Base-by-base conservation (phyloP, 2,888 invertebrate species). In the Noctuana brunneofusca region DNA sequence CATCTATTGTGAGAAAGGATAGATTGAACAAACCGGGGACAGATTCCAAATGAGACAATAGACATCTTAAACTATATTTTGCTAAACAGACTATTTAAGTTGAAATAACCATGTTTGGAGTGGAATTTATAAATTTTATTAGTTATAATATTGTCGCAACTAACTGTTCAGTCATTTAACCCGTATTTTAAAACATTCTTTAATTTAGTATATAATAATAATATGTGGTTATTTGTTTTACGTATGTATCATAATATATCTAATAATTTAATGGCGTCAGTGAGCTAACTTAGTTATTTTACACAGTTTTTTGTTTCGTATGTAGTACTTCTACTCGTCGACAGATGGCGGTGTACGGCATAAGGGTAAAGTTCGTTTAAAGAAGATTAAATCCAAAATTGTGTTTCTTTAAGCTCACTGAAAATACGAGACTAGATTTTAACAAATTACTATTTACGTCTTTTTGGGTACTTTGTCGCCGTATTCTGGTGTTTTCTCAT, bases 401-500 rank as follows among this genome's bases (percentile, higher is more conserved):
- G 8, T 8, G 27, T 3, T 27, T 8, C 27, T 27, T 27, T 57
- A 48, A 62, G 62, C 62, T 56, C 62, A 63, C 57, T 57, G 57
- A 32, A 52, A 48, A 48, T 52, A 63, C 66, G 50, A 65, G 68
- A 71, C 70, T 71, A 71, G 70, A 69, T 58, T 41, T n/a, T n/a
- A n/a, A 50, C 2, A 48, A 54, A 38, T 56, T 24, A 58, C 48
- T 16, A 22, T n/a, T 75, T 78, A 87, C 63, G 80, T 72, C 46
- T 75, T 78, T 65, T 84, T 83, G 12, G 73, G 75, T 46, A 79
- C 71, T 71, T 86, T 88, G 0, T 82, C 83, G 0, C 87, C 87
- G 14, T 78, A 86, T 24, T 80, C 79, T 1, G 71, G 71, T n/a
- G 71, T 67, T 27, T 77, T 77, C 8, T 69, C 66, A 50, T 75